Evolutionary conservation across 2,797 vertebrate genomes (phyloP).

Genomic region (Hemitrygon akajei): DNA sequence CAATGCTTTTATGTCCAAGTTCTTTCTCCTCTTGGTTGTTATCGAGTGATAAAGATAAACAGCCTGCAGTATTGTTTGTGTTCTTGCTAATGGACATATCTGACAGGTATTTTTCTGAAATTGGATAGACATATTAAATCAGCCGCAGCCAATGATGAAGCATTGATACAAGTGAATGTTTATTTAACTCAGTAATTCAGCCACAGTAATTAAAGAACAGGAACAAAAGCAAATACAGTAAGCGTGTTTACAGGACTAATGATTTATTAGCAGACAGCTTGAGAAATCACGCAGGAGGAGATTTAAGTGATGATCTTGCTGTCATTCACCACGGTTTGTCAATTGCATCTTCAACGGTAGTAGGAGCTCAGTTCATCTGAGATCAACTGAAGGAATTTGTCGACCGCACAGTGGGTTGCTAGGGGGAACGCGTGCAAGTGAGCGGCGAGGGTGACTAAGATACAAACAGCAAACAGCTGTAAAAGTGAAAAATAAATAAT

Average conservation of each 20-base stretch:
- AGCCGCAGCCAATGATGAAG: background rate
- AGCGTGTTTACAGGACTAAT: background rate
- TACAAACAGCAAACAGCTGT: background rate
- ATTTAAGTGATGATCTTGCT: background rate
- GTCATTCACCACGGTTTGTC: background rate
- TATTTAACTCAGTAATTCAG: conserved; percentile 9
- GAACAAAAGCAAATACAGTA: background rate
- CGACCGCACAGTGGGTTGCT: background rate
- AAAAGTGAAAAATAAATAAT: background rate
- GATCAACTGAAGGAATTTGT: background rate
- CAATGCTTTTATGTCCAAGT: background rate
- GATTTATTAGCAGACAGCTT: background rate
- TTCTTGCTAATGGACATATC: background rate
- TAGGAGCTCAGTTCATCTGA: background rate
- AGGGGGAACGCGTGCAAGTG: rapidly evolving
- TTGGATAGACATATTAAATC: background rate
- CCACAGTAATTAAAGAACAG: background rate
- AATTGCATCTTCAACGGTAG: background rate
- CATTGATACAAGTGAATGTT: background rate
- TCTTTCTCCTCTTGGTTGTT: background rate
- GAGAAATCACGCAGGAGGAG: background rate
- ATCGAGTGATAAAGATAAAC: background rate
- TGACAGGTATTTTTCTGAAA: background rate
- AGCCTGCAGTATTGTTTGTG: background rate
- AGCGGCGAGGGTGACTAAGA: background rate